Percentiles rank a stretch among this genome's conserved stretches.
phyloP scores from a whole-genome alignment of 2,113 vertebrate genomes.

The Dryoscopus gambensis region DNA sequence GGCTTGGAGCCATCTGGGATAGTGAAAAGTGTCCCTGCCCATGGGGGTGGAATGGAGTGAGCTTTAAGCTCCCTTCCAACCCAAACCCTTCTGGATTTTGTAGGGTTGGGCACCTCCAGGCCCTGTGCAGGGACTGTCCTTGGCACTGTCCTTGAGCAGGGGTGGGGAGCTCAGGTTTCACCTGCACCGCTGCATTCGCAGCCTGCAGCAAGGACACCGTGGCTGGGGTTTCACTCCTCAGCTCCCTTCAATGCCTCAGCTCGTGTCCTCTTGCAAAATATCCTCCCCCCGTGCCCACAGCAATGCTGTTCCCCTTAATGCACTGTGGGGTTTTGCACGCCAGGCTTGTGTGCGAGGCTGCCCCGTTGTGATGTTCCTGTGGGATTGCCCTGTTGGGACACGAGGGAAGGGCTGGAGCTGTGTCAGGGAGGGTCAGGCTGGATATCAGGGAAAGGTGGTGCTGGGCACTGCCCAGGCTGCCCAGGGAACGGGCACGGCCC shows the following conservation, averaged over 20 bases:
- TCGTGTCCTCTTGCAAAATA: not conserved
- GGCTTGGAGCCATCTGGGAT: rapidly evolving
- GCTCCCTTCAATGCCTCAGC: not conserved
- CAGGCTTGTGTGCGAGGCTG: not conserved
- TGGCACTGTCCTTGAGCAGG: not conserved
- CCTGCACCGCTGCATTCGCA: not conserved
- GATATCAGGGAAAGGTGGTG: not conserved
- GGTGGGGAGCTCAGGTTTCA: not conserved
- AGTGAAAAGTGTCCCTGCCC: not conserved
- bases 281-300: not conserved
- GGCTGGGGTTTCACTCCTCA: rapidly evolving
- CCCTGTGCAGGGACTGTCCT: not conserved
- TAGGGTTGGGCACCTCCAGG: rapidly evolving
- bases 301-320: rapidly evolving
- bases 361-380: not conserved
- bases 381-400: no score
- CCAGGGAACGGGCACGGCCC: not conserved
- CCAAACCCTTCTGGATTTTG: not conserved
- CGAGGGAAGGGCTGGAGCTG: not conserved
- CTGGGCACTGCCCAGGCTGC: not conserved
- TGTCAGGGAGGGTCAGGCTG: not conserved
- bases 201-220: not conserved
- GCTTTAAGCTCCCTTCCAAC: not conserved
- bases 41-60: rapidly evolving
- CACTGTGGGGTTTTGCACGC: rapidly evolving